These are phyloP conservation scores for Baronia brevicornis DNA, from an alignment of 2,888 invertebrate species.

Conservation along the genomic window DNA sequence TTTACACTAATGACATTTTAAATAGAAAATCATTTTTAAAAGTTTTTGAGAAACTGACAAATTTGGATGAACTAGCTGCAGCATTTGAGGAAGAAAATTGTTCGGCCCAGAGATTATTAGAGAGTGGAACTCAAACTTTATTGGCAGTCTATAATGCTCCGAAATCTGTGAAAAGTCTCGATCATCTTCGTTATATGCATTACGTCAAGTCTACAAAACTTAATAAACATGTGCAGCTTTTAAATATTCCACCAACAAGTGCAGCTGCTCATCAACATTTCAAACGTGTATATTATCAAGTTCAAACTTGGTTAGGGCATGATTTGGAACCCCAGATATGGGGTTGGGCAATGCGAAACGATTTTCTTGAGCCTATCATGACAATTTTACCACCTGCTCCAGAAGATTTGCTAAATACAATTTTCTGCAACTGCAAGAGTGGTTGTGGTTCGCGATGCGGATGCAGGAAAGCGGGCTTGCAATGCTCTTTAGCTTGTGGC, in stretches of 20 bases:
- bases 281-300: too few relatives aligned
- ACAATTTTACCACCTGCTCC: slow-evolving; percentile 19
- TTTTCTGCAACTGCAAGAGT: slow-evolving; percentile 18
- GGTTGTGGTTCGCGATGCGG: slow-evolving; percentile 14
- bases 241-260: slow-evolving; percentile 37
- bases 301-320: slow-evolving; percentile 20
- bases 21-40: too few relatives aligned
- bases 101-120: too few relatives aligned
- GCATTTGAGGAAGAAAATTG: too few relatives aligned
- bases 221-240: slow-evolving; percentile 33
- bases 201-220: slow-evolving; percentile 31
- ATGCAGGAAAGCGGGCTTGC: slow-evolving; percentile 22
- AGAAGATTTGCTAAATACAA: slow-evolving; percentile 15
- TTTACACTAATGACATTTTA: too few relatives aligned
- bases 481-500: slow-evolving; percentile 21
- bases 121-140: too few relatives aligned
- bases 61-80: too few relatives aligned
- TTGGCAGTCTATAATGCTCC: too few relatives aligned
- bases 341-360: slow-evolving; percentile 18
- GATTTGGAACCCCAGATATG: slow-evolving; percentile 21
- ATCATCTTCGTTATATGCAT: too few relatives aligned
- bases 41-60: too few relatives aligned
- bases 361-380: slow-evolving; percentile 19
- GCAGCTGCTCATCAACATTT: too few relatives aligned
- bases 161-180: too few relatives aligned